Evolutionary conservation across 2,797 vertebrate genomes (phyloP).

Genomic region (Gymnothorax javanicus): DNA sequence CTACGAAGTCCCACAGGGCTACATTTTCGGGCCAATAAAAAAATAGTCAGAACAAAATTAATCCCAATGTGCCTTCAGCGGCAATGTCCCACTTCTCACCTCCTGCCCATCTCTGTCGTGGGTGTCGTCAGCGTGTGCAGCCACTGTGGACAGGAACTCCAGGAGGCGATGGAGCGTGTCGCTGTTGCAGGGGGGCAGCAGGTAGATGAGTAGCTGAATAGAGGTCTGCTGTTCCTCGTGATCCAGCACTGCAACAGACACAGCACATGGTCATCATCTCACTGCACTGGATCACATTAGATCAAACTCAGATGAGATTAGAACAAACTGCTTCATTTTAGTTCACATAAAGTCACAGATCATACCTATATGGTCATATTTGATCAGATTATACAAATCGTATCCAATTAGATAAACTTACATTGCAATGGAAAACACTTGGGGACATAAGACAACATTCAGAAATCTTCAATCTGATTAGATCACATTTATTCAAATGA

Average conservation of each 20-base stretch:
- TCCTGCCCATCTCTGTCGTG: conserved; percentile 80
- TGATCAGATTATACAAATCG: too few relatives aligned
- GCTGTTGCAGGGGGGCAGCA: conserved; percentile 95
- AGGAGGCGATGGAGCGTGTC: conserved; percentile 93
- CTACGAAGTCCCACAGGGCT: not conserved
- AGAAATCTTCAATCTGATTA: not conserved
- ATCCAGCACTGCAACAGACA: conserved; percentile 77
- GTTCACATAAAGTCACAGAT: too few relatives aligned
- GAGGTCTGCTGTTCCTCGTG: conserved; percentile 80
- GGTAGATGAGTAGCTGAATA: conserved; percentile 90
- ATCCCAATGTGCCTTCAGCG: not conserved
- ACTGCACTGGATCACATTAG: not conserved
- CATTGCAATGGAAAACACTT: too few relatives aligned
- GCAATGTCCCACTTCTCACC: conserved; percentile 62
- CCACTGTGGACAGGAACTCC: conserved; percentile 89
- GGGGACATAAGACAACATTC: too few relatives aligned
- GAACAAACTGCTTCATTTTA: too few relatives aligned
- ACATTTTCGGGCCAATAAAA: not conserved
- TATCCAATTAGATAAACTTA: too few relatives aligned
- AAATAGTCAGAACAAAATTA: not conserved
- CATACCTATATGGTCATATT: too few relatives aligned
- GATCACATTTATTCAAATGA: not conserved
- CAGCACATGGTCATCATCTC: not conserved
- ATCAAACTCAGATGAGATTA: not conserved
- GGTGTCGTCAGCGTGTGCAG: conserved; percentile 82